Percentiles rank a stretch among this genome's conserved stretches.
Conservation (phyloP, 2,797 vertebrate species). For the Epinephelus awoara region DNA sequence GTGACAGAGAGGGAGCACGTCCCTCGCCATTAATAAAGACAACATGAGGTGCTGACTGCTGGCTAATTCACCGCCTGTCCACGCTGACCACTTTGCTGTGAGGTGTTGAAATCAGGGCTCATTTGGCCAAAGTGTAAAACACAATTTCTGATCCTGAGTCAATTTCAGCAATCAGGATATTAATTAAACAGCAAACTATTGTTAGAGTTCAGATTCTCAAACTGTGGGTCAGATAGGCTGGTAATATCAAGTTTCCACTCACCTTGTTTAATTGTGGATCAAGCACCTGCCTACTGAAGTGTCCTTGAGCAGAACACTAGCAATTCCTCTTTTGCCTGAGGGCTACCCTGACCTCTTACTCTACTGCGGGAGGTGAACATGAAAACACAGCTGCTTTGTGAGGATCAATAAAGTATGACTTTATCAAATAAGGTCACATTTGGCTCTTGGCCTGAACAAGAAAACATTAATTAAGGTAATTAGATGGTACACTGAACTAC, state of each 20-base stretch:
- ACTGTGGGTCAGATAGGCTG: background rate
- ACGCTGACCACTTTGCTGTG: slow-evolving; percentile 16
- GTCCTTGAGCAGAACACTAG: background rate
- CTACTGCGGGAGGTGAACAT: background rate
- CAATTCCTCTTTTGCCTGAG: background rate
- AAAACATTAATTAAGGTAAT: slow-evolving; percentile 4
- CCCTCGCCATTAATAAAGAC: slow-evolving; percentile 71
- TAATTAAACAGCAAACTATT: background rate
- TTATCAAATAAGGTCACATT: slow-evolving; percentile 25
- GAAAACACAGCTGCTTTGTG: background rate
- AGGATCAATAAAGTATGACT: slow-evolving; percentile 25
- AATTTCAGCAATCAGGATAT: background rate
- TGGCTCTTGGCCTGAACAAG: slow-evolving; percentile 9
- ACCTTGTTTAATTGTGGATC: background rate
- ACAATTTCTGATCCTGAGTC: background rate
- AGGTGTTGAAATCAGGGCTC: slow-evolving; percentile 52
- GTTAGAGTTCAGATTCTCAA: background rate
- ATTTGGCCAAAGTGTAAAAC: slow-evolving; percentile 32
- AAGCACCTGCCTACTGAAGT: background rate
- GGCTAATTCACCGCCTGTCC: slow-evolving; percentile 53
- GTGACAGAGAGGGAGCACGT: slow-evolving; percentile 22
- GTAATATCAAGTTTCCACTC: background rate
- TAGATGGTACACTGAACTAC: background rate
- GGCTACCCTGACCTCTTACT: slow-evolving; percentile 12
- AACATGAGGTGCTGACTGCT: slow-evolving; percentile 56